Conservation (phyloP, 2,113 vertebrate genomes). For the Scopus umbretta region DNA sequence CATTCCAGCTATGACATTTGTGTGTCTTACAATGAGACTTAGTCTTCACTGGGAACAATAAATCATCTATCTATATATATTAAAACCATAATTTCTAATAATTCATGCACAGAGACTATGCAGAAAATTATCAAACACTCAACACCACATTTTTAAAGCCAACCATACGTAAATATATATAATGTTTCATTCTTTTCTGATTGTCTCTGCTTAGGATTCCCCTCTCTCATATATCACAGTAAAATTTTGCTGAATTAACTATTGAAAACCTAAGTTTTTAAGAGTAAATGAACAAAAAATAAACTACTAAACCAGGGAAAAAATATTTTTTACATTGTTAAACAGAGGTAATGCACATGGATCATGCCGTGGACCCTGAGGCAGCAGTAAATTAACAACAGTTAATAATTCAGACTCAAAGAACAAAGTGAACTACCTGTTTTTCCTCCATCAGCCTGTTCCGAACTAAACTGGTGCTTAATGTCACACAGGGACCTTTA, state of each 20-base stretch:
- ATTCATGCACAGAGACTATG: neutral
- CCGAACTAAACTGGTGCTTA: neutral
- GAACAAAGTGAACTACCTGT: neutral
- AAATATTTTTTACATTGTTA: neutral
- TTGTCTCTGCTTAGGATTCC: neutral
- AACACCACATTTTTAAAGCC: neutral
- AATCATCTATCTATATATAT: neutral
- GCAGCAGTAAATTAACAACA: neutral
- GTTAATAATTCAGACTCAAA: neutral
- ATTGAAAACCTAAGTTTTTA: neutral
- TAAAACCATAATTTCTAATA: neutral
- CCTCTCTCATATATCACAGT: neutral
- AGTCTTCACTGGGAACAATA: neutral
- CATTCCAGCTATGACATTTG: neutral
- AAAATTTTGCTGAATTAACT: neutral
- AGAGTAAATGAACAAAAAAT: neutral
- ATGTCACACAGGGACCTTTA: neutral
- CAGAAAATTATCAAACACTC: neutral
- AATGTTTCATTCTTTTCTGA: neutral
- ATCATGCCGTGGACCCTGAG: neutral
- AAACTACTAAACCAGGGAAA: neutral
- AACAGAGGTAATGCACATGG: accelerated
- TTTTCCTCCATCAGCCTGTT: neutral
- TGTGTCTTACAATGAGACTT: neutral
- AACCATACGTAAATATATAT: neutral